Evolutionary conservation across 2,113 vertebrate species (phyloP), one percentile per base, ranked within the genome.

Genomic region (Cavia aperea): DNA sequence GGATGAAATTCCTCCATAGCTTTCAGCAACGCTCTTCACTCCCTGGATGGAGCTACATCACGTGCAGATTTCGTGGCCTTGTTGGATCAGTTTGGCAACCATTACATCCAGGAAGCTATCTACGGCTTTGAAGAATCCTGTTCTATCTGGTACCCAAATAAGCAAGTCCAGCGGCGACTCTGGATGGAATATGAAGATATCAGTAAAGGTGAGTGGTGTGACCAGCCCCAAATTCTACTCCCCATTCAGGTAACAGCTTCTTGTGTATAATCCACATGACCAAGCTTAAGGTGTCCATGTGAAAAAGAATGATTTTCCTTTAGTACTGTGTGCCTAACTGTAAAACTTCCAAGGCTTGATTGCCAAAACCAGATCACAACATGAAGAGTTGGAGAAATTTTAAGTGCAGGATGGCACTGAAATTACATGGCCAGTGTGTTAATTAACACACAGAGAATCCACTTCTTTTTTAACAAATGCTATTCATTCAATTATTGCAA

Each of bases 181-280:
- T 99, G 99, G 99, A 96, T 99, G 86, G 99, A 99, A 95, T 99
- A 99, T n/a, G 99, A 99, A 97, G 99, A 99, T 96, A 99, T 99
- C 95, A 99, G 99, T 97, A 99, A 99, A 99, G 99, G 99, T 98
- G 96, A 94, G 95, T 93, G 58, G 13, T 6, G 0, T 15, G 39
- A 54, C 26, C 1, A 1, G 12, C 15, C n/a, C 68, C 49, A 18
- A 23, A 5, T 26, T 54, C 83, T 49, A 4, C 12, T 36, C 29
- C 51, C n/a, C 3, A 1, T 19, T 13, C 33, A 56, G 63, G 16
- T 21, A 12, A 11, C 8, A 3, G 31, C 16, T 16, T 13, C 36
- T 62, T 5, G 4, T 1, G 13, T 51, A 1, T 21, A 3, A 21
- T 3, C 62, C 36, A 4, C 4, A 33, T 15, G 3, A 11, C 31